Base-by-base conservation (phyloP, 2,888 invertebrate genomes). In the Epinotia ramella region DNA sequence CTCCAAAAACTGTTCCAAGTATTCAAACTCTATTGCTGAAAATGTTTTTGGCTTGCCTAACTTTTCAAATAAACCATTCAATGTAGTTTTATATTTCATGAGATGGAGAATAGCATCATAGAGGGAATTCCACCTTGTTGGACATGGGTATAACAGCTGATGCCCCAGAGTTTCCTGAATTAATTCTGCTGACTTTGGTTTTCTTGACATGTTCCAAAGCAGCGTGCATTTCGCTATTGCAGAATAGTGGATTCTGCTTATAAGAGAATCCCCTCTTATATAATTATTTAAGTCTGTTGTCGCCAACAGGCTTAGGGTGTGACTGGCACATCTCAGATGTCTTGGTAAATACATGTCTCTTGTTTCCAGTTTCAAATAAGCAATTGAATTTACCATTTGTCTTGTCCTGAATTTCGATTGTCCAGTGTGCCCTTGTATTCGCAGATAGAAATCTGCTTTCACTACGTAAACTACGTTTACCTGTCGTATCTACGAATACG, bases 261-360 rank as follows among this genome's bases (percentile, higher is more conserved):
- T 24, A 12, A 11, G 59, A 11, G 59, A 59, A 12, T 59, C 11
- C 20, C 20, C 20, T 59, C 11, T 59, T 24, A 59, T 59, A 18
- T 3, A 59, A 12, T 59, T 59, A 12, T 59, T 59, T 11, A 59
- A 24, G 59, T 59, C 59, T 59, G 59, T 59, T 12, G 59, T 59
- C 24, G 59, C 59, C 12, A 59, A 59, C 3, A 59, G 59, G 12
- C 59, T 59, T 59, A 59, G 12, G 0, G 59, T 59, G 59, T 59
- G 59, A 12, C 59, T 59, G 59, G 59, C 59, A 59, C 59, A 59
- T 59, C 59, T 59, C 11, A 59, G 59, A 12, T 59, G 59, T 24
- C 59, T 6, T 24, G 59, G 59, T 4, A 59, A 59, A 59, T 24
- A 24, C 12, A 59, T 24, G 3, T 24, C 59, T 18, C 59, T 59